These are phyloP conservation scores for Coregonus clupeaformis DNA, from an alignment of 2,113 vertebrate genomes.

Conservation along the genomic window DNA sequence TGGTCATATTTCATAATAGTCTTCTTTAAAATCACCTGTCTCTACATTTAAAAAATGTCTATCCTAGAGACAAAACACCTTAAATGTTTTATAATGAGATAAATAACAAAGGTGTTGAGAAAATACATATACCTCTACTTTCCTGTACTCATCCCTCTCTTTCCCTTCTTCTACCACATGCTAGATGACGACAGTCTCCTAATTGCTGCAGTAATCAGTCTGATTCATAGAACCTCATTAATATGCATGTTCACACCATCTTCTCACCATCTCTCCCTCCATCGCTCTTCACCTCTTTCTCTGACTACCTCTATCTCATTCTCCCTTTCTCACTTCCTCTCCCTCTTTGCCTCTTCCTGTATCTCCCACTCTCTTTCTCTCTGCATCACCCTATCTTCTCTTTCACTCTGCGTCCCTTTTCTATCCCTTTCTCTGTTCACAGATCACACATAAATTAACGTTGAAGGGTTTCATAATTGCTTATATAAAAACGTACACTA, in stretches of 20 bases:
- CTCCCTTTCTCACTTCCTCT: slow-evolving; percentile 13
- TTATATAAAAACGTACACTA: slow-evolving; percentile 76
- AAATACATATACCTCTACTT: slow-evolving; percentile 9
- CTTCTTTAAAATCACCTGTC: neutral
- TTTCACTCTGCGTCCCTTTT: too few species aligned
- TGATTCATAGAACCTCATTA: slow-evolving; percentile 78
- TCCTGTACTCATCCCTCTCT: slow-evolving; percentile 31
- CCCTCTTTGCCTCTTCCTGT: slow-evolving; percentile 42
- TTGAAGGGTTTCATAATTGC: slow-evolving; percentile 77
- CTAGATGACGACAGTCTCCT: slow-evolving; percentile 61
- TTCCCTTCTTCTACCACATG: slow-evolving; percentile 46
- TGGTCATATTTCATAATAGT: neutral
- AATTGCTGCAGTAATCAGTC: slow-evolving; percentile 74
- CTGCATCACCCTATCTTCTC: slow-evolving; percentile 1
- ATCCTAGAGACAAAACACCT: neutral
- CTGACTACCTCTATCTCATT: slow-evolving; percentile 23
- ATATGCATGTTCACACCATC: slow-evolving; percentile 74
- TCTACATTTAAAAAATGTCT: neutral
- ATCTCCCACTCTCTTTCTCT: slow-evolving; percentile 46
- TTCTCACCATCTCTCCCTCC: slow-evolving; percentile 17
- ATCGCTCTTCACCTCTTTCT: slow-evolving; percentile 34
- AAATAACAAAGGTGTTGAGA: neutral
- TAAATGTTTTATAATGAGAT: neutral
- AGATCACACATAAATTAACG: slow-evolving; percentile 78
- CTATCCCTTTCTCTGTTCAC: slow-evolving; percentile 45